A percentile compares a stretch with the other conserved stretches of the same genome.
Conservation (phyloP, 2,888 invertebrate genomes). For the Napeogenes inachia region DNA sequence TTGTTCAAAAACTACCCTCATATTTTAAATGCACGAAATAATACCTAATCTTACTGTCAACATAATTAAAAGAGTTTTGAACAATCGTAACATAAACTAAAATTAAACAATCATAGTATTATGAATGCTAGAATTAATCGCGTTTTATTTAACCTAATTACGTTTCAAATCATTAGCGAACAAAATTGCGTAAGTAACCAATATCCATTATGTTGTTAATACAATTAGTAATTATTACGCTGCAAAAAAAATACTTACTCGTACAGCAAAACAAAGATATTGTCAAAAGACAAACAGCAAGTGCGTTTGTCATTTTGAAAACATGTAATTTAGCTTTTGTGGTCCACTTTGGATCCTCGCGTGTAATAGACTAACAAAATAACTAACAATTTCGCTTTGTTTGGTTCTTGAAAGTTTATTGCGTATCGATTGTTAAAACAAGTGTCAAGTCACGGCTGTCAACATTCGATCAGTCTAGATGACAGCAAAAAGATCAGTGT, state of each 20-base stretch:
- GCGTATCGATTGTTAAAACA: conserved; percentile 45
- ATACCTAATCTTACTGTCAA: too few species aligned
- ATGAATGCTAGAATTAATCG: conserved; percentile 1
- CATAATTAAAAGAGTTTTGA: neutral
- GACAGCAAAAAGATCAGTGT: neutral
- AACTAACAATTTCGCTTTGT: conserved; percentile 64
- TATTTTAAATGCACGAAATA: neutral
- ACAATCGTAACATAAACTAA: too few species aligned
- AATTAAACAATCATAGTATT: neutral
- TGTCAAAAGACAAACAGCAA: conserved; percentile 62
- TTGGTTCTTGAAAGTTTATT: conserved; percentile 54
- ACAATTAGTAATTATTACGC: conserved; percentile 18
- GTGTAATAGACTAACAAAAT: conserved; percentile 43
- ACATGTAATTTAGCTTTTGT: conserved; percentile 35
- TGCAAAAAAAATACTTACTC: conserved; percentile 50
- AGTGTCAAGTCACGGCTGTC: conserved; percentile 44
- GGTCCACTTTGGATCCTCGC: conserved; percentile 45
- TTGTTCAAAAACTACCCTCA: conserved; percentile 8
- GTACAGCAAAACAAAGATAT: conserved; percentile 57
- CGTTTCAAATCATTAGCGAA: conserved; percentile 9
- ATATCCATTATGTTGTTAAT: conserved; percentile 31
- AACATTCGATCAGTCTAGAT: conserved; percentile 7
- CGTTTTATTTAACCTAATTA: conserved; percentile 7
- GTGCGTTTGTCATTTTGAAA: conserved; percentile 63
- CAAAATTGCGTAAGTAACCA: conserved; percentile 34